Conservation (phyloP, 2,888 invertebrate species). For the Thereva nobilitata region DNA sequence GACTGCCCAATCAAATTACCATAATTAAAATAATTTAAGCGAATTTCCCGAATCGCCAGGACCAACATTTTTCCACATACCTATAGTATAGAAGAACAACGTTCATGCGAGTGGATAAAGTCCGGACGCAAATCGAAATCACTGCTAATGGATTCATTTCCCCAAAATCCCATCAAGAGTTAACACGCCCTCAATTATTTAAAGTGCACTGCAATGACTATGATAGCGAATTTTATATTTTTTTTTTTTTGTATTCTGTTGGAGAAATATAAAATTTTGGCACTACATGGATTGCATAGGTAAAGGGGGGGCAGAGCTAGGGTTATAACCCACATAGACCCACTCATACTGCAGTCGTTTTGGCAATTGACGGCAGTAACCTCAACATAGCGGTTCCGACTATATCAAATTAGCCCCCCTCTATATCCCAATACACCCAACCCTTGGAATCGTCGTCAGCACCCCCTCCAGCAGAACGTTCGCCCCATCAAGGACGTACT, state of each 20-base stretch:
- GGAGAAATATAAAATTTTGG: slow-evolving; percentile 18
- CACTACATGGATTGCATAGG: neutral
- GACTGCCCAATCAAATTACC: slow-evolving; percentile 23
- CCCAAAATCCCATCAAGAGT: slow-evolving; percentile 5
- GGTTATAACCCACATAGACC: neutral
- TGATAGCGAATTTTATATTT: slow-evolving; percentile 3
- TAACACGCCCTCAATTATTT: slow-evolving; percentile 25
- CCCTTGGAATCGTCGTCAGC: neutral
- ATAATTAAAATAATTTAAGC: slow-evolving; percentile 28
- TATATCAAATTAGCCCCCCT: slow-evolving; percentile 23
- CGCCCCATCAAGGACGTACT: neutral
- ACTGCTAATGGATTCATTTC: too few species aligned
- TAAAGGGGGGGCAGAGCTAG: neutral
- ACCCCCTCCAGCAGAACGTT: neutral
- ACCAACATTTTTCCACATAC: too few species aligned
- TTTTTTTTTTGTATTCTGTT: neutral
- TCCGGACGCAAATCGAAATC: too few species aligned
- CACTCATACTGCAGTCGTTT: slow-evolving; percentile 15
- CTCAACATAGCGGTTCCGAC: slow-evolving; percentile 23
- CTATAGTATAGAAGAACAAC: neutral
- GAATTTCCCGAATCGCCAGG: slow-evolving; percentile 7
- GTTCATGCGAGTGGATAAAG: slow-evolving; percentile 5
- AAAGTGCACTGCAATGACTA: slow-evolving; percentile 15
- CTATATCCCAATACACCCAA: neutral
- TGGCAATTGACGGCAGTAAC: slow-evolving; percentile 27